Percentiles rank a stretch among this genome's conserved stretches.
Conservation (phyloP, 2,888 invertebrate genomes). For the Operophtera brumata region DNA sequence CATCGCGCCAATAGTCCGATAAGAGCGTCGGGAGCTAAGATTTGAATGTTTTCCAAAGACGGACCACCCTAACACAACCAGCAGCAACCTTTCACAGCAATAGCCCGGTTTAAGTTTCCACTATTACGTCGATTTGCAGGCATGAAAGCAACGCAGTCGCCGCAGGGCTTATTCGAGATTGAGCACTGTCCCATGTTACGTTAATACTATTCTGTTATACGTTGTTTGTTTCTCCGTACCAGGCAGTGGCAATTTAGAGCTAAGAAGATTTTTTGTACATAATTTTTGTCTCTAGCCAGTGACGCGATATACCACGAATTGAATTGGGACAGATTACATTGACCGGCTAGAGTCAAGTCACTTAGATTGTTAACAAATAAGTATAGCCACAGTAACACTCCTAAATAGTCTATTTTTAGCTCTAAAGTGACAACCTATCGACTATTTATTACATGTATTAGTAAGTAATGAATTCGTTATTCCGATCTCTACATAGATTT, state of each 20-base stretch:
- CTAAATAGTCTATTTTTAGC: constrained; percentile 45
- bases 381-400: constrained; percentile 29
- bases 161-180: constrained; percentile 76
- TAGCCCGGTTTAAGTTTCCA: constrained; percentile 73
- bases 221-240: constrained; percentile 71
- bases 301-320: constrained; percentile 40
- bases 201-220: constrained; percentile 71
- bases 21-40: constrained; percentile 20
- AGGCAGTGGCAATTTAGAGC: constrained; percentile 62
- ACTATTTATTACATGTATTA: constrained; percentile 70
- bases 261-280: constrained; percentile 42
- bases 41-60: constrained; percentile 23
- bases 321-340: constrained; percentile 62
- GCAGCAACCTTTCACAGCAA: constrained; percentile 60
- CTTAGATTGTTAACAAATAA: constrained; percentile 28
- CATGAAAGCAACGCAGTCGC: constrained; percentile 72
- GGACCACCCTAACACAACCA: constrained; percentile 48
- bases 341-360: constrained; percentile 26
- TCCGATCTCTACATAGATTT: constrained; percentile 76
- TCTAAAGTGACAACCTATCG: constrained; percentile 58
- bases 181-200: constrained; percentile 73
- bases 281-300: constrained; percentile 25
- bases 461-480: constrained; percentile 73
- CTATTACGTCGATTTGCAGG: constrained; percentile 56
- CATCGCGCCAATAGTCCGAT: too few relatives aligned